Evolutionary conservation across 2,113 vertebrate species (phyloP).

Genomic region (Varanus komodoensis): DNA sequence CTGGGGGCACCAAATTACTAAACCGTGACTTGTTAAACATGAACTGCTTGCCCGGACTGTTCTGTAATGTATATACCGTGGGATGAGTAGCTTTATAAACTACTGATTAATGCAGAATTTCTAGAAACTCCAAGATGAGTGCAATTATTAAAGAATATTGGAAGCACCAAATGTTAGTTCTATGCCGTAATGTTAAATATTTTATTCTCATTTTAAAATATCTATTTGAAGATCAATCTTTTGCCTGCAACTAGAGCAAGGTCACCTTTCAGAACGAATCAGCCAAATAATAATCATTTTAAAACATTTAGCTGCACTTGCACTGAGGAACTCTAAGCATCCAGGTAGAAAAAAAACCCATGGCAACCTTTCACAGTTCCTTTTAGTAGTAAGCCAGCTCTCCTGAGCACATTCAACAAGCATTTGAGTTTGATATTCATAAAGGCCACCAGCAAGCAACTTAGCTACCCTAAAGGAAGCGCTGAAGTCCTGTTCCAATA

Average conservation of each 20-base stretch:
- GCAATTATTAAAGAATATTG: slow-evolving; percentile 13
- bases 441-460: not conserved
- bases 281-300: slow-evolving; percentile 12
- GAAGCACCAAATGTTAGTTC: not conserved
- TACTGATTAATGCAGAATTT: not conserved
- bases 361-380: not conserved
- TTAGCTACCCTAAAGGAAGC: not conserved
- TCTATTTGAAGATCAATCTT: not conserved
- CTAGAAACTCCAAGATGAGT: not conserved
- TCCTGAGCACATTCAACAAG: not conserved
- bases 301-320: slow-evolving; percentile 7
- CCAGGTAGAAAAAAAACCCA: not conserved
- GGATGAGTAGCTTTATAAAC: slow-evolving; percentile 21
- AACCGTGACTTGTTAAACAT: not conserved
- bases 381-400: not conserved
- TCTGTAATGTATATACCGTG: slow-evolving; percentile 22
- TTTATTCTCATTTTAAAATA: not conserved
- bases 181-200: not conserved
- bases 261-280: slow-evolving; percentile 55
- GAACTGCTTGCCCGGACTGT: not conserved
- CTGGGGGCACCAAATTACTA: not conserved
- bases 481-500: not conserved
- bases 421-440: not conserved
- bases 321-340: not conserved
- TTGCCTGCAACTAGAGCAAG: slow-evolving; percentile 28